Base-by-base conservation (phyloP, 2,113 vertebrate species). In the Heterocephalus glaber region DNA sequence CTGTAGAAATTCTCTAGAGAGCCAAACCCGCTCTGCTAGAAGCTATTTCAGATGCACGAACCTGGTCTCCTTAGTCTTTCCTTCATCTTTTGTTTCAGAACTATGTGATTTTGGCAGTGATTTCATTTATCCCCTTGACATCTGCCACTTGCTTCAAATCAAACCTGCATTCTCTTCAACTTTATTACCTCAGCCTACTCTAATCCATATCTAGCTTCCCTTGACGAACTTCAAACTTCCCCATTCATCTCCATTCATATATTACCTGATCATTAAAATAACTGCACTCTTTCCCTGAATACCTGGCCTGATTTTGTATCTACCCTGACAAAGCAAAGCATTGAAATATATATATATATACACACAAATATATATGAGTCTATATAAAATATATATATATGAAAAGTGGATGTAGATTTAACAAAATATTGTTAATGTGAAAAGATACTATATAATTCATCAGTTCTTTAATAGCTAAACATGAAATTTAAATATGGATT, bases 401-500 rank as follows among this genome's bases (percentile, higher is more conserved):
- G 0, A 17, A 84, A 20, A 56, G 2, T 19, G 4, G 1, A 5
- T 1, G 1, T 16, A 20, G 38, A 80, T 86, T 92, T 92, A 84
- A 58, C 54, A 35, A 93, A 33, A 63, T 66, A 87, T 28, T 47
- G 7, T 87, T 65, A 88, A 60, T 47, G 24, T 58, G 58, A 92
- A 44, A 19, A 56, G 26, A 66, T 1, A 12, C n/a, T n/a, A n/a
- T 86, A 41, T 49, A 83, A 81, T 47, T 79, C 10, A 38, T 61
- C 30, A 3, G 30, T 82, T 87, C 30, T 85, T 89, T 84, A 66
- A 26, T 9, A 61, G 14, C 30, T 44, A 88, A 89, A 90, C 61
- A 16, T 82, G 54, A 88, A 58, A 93, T 94, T 86, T 95, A 94
- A 94, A 95, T 81, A 77, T 89, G 30, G 30, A 81, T 92, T 79